phyloP scores from a whole-genome alignment of 2,888 invertebrate genomes.

The Lithophane leautieri region DNA sequence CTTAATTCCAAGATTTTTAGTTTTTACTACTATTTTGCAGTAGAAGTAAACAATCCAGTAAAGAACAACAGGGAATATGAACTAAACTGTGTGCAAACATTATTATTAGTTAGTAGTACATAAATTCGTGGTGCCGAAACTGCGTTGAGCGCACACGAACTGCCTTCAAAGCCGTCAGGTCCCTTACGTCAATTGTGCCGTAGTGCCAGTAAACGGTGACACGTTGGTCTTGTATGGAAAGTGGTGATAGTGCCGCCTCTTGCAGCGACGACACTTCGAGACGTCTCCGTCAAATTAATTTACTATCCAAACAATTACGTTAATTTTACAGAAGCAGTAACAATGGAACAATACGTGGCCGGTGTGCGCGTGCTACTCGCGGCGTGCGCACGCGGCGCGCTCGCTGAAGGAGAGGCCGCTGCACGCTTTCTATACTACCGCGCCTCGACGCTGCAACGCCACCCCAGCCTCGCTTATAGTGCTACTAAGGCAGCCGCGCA shows the following conservation, averaged over 20 bases:
- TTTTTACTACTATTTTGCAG: background rate
- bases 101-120: too few species aligned
- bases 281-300: background rate
- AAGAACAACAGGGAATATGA: background rate
- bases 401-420: slow-evolving; percentile 92
- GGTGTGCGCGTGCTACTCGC: slow-evolving; percentile 91
- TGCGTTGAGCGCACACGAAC: too few species aligned
- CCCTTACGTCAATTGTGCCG: too few species aligned
- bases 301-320: background rate
- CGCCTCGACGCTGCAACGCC: slow-evolving; percentile 91
- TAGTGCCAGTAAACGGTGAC: too few species aligned
- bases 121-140: too few species aligned
- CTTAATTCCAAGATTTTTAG: background rate
- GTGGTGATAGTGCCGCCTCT: too few species aligned
- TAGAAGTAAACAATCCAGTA: background rate
- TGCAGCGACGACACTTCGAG: too few species aligned
- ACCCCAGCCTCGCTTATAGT: slow-evolving; percentile 91
- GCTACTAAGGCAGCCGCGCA: slow-evolving; percentile 91
- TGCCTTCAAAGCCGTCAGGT: too few species aligned
- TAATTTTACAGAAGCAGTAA: slow-evolving; percentile 82
- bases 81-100: background rate
- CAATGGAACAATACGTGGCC: slow-evolving; percentile 92
- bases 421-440: slow-evolving; percentile 92
- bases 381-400: slow-evolving; percentile 91
- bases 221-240: too few species aligned